Conservation (phyloP, 2,113 vertebrate species). For the Balaeniceps rex region DNA sequence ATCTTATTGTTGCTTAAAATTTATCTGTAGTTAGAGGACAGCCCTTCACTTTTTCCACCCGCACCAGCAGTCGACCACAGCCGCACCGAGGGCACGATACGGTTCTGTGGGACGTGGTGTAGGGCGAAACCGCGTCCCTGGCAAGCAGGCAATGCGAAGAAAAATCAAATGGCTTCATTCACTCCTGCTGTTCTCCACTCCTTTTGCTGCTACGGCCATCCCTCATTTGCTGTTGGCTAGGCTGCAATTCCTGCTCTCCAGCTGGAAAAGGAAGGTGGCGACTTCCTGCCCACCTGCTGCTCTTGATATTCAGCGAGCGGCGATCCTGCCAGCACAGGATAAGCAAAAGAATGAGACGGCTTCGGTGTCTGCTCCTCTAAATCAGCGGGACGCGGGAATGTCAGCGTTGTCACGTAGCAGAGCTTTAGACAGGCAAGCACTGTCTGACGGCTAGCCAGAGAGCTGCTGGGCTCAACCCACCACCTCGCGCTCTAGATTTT, state of each 20-base stretch:
- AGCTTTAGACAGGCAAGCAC: background rate
- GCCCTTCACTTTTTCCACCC: background rate
- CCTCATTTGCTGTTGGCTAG: background rate
- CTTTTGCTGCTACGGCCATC: background rate
- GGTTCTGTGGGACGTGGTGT: background rate
- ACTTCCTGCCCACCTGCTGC: background rate
- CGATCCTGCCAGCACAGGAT: background rate
- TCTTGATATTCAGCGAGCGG: background rate
- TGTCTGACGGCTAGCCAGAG: background rate
- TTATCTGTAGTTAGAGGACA: background rate
- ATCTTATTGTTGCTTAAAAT: background rate
- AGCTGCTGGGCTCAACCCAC: background rate
- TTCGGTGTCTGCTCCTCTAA: background rate
- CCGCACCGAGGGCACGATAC: background rate
- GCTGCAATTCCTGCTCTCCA: background rate
- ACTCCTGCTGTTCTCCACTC: background rate
- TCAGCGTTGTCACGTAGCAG: background rate
- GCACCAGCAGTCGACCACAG: background rate
- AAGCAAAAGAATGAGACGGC: background rate
- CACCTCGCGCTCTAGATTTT: background rate
- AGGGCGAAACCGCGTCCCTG: background rate
- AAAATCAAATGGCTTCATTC: background rate
- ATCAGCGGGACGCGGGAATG: background rate
- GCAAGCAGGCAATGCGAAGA: background rate
- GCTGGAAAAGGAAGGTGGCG: background rate